phyloP scores from a whole-genome alignment of 2,113 vertebrate genomes.

The Pardalotus punctatus region DNA sequence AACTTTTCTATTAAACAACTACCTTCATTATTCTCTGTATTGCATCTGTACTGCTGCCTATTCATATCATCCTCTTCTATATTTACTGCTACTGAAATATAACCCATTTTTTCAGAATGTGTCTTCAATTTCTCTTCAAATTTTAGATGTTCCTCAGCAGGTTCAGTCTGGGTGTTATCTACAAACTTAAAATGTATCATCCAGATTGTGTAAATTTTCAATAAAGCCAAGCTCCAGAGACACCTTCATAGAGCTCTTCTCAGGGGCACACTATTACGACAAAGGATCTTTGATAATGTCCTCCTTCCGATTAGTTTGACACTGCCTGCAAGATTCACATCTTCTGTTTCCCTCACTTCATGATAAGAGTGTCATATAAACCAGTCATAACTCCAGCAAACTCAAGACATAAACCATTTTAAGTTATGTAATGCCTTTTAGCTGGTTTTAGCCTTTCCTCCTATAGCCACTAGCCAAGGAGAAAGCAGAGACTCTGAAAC shows the following conservation, averaged over 20 bases:
- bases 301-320: neutral
- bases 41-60: neutral
- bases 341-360: neutral
- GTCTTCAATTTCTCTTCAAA: neutral
- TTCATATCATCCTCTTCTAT: neutral
- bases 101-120: neutral
- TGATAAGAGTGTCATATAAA: neutral
- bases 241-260: neutral
- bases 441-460: neutral
- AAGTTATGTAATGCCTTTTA: neutral
- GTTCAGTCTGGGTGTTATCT: neutral
- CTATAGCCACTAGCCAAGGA: neutral
- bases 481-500: neutral
- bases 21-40: neutral
- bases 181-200: neutral
- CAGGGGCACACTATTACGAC: neutral
- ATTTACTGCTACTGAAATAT: neutral
- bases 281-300: fast-evolving
- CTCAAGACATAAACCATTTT: neutral
- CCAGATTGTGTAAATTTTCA: neutral
- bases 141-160: neutral
- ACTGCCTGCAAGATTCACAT: neutral
- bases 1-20: neutral
- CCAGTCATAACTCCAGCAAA: neutral
- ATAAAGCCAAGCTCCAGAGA: neutral